Evolutionary conservation across 2,797 vertebrate genomes (phyloP), one percentile per base, ranked within the genome.

Genomic region (Galaxias olidus): DNA sequence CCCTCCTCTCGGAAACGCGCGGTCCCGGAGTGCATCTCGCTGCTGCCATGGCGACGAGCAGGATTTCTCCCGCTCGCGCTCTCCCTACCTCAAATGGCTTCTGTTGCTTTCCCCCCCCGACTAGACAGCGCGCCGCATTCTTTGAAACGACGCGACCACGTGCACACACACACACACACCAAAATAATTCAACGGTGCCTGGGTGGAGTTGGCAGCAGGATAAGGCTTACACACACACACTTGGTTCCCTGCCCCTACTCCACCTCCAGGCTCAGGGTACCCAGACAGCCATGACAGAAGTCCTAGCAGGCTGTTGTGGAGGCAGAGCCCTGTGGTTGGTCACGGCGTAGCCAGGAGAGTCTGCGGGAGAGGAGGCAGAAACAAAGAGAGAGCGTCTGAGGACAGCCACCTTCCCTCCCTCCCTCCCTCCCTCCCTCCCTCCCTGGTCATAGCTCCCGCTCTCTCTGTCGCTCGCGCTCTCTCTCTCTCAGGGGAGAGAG

Each of bases 1-100:
- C 50, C 85, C 85, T 89, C 84, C 87, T 87, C 87, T 85, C 87
- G 86, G 85, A 89, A 88, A 88, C 89, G 81, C 75, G 71, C 79
- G 9, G 86, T 89, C 89, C 86, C 88, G 81, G 85, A 81, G 86
- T 84, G 89, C 85, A 86, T 89, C 89, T 89, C 79, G 78, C 79
- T 89, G 87, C 88, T 90, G 81, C 87, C 88, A 89, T 90, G 86
- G 87, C 89, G 87, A 90, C 87, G 66, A 63, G 80, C 56, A 86
- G 74, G 83, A 86, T 82, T 79, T 82, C 85, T 84, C 79, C 80
- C 80, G 73, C 17, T 61, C 78, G 79, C 52, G 10, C 71, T 77
- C 81, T 59, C 65, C 72, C n/a, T 13, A 17, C 12, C 41, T 17
- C 51, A 18, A 43, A 18, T 61, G 14, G 0, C 15, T 46, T 18